Evolutionary conservation across 2,888 invertebrate species (phyloP).

Genomic region (Cantharis lateralis): DNA sequence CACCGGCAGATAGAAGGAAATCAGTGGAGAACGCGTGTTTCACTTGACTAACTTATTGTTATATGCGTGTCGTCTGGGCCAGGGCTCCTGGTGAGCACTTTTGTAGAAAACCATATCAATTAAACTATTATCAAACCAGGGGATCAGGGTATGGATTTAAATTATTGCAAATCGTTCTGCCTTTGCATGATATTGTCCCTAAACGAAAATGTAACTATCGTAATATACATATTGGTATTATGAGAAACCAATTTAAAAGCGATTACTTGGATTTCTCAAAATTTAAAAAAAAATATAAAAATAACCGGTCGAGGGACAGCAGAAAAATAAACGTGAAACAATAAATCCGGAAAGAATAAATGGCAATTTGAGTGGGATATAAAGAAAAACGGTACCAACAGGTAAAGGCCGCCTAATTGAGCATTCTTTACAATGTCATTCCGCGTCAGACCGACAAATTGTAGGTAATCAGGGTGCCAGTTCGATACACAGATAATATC

Average conservation of each 20-base stretch:
- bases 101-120: neutral
- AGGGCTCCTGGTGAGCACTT: neutral
- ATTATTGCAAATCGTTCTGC: neutral
- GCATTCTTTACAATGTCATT: constrained; percentile 35
- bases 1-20: no score
- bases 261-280: neutral
- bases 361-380: neutral
- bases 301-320: neutral
- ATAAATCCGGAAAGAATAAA: neutral
- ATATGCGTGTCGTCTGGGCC: neutral
- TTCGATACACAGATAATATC: constrained; percentile 25
- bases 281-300: no score
- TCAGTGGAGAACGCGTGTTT: no score
- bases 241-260: neutral
- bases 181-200: neutral
- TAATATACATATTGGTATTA: no score
- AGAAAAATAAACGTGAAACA: neutral
- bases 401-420: constrained; percentile 35
- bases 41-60: no score
- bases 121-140: neutral
- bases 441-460: constrained; percentile 39
- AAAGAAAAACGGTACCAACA: constrained; percentile 15
- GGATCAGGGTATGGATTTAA: neutral
- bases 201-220: neutral
- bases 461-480: constrained; percentile 33